A percentile compares a stretch with the other conserved stretches of the same genome.
Conservation (phyloP, 2,113 vertebrate genomes). For the Helogale parvula region DNA sequence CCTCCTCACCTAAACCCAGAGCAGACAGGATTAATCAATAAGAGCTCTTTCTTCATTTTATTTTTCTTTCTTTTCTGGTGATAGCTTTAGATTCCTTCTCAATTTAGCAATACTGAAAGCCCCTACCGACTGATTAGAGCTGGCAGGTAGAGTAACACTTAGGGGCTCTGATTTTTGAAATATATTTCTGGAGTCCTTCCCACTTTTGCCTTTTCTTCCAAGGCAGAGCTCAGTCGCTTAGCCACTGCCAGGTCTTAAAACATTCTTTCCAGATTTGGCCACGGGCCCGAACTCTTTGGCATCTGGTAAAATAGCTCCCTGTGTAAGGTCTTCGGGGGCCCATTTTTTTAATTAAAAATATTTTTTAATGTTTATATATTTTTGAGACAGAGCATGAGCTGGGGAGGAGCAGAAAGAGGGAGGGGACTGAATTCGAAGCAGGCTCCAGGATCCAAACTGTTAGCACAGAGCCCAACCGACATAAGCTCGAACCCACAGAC, state of each 20-base stretch:
- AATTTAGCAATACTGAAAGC: neutral
- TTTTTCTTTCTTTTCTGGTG: neutral
- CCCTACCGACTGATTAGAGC: neutral
- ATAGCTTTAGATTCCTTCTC: neutral
- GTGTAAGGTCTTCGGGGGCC: neutral
- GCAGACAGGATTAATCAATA: neutral
- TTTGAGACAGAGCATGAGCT: no score
- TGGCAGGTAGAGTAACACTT: neutral
- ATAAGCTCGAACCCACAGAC: no score
- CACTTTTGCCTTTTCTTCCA: neutral
- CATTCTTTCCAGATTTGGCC: constrained; percentile 8
- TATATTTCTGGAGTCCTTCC: neutral
- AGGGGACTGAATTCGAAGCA: no score
- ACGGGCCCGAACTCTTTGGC: neutral
- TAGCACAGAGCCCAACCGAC: no score
- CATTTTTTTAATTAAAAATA: neutral
- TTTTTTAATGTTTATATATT: no score
- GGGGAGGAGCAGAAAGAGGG: no score
- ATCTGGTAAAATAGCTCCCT: neutral
- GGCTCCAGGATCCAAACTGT: no score
- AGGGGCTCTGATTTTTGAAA: neutral
- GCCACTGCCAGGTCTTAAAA: constrained; percentile 20
- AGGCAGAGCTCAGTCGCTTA: neutral
- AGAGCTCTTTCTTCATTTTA: neutral
- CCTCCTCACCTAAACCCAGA: neutral